A percentile compares a stretch with the other conserved stretches of the same genome.
Conservation (phyloP, 2,797 vertebrate genomes). For the Eleutherodactylus coqui region DNA sequence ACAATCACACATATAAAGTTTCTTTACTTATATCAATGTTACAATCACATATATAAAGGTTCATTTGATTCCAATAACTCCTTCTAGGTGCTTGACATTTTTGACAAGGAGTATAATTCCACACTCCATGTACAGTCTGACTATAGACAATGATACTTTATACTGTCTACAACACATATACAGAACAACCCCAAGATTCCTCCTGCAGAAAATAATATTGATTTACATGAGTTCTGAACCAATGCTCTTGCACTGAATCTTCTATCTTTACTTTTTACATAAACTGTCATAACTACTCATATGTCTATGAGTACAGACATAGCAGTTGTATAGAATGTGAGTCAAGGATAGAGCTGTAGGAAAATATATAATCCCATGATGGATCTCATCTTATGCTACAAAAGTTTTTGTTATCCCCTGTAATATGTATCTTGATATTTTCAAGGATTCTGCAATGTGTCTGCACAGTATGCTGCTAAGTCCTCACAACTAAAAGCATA, state of each 20-base stretch:
- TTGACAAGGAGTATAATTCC: slow-evolving; percentile 56
- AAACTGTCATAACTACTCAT: neutral
- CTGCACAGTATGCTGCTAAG: slow-evolving; percentile 69
- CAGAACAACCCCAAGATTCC: neutral
- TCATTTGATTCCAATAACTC: no score
- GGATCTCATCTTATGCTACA: neutral
- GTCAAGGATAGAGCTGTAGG: neutral
- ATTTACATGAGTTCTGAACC: neutral
- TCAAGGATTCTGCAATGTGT: slow-evolving; percentile 47
- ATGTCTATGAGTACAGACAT: no score
- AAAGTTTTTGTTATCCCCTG: neutral
- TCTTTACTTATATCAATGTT: no score
- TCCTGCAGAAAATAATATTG: slow-evolving; percentile 3
- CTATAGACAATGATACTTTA: slow-evolving; percentile 55
- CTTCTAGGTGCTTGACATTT: no score
- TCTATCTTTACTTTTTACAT: neutral
- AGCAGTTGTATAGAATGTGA: no score
- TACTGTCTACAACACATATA: slow-evolving; percentile 37
- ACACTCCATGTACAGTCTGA: slow-evolving; percentile 46
- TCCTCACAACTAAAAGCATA: slow-evolving; percentile 72
- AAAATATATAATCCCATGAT: neutral
- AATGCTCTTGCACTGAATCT: neutral
- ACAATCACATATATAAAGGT: no score
- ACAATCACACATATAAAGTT: no score
- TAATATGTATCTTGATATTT: slow-evolving; percentile 29